Evolutionary conservation across 2,113 vertebrate genomes (phyloP).

Genomic region (Aegotheles bennettii): DNA sequence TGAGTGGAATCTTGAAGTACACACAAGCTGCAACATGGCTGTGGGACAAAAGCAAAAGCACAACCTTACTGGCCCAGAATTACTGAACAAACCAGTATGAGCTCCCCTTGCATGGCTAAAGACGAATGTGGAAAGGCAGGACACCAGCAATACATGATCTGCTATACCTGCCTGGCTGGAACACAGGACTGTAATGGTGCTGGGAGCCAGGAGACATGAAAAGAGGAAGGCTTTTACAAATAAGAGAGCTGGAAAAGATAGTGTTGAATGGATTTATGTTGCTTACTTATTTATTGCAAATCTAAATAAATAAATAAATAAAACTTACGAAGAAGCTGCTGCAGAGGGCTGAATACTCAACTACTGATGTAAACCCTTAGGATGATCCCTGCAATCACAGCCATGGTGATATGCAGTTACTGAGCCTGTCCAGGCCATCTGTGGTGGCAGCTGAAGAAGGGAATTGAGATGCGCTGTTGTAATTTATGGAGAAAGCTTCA

Average conservation of each 20-base stretch:
- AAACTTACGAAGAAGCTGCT: neutral
- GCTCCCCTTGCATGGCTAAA: neutral
- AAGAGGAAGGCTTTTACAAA: neutral
- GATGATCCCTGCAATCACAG: neutral
- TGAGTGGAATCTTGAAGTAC: rapidly evolving
- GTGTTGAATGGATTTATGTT: neutral
- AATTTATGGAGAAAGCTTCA: slow-evolving; percentile 1
- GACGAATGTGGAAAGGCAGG: neutral
- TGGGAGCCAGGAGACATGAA: neutral
- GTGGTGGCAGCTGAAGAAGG: slow-evolving; percentile 23
- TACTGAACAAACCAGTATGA: neutral
- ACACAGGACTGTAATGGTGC: neutral
- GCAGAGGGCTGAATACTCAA: neutral
- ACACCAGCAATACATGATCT: neutral
- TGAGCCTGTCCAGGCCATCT: neutral
- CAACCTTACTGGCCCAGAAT: neutral
- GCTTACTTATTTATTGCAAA: neutral
- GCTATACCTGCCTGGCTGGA: neutral
- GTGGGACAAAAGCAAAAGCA: neutral
- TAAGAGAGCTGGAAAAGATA: rapidly evolving
- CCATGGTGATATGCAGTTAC: neutral
- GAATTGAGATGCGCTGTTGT: neutral
- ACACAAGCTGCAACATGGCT: rapidly evolving
- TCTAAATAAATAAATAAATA: neutral
- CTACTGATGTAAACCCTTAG: neutral